These are phyloP conservation scores for Grammomys surdaster DNA, from an alignment of 2,113 vertebrate genomes.

Conservation along the genomic window DNA sequence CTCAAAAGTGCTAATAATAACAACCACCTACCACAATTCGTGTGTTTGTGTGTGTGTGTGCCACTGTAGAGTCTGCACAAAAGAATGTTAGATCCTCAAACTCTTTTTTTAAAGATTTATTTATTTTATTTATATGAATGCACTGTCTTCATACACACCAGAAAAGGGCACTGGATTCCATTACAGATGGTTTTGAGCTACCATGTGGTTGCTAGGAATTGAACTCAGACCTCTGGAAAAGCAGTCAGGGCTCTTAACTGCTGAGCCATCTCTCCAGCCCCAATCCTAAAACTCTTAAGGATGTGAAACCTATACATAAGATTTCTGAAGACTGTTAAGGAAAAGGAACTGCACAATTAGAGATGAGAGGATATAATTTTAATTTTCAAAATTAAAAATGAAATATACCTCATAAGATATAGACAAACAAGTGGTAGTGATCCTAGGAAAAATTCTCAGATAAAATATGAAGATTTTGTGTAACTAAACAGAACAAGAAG, in stretches of 20 bases:
- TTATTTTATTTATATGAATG: too few species aligned
- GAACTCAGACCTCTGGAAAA: too few species aligned
- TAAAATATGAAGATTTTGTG: neutral
- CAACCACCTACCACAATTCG: neutral
- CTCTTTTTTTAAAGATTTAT: neutral
- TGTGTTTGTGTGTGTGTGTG: neutral
- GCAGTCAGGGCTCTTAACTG: too few species aligned
- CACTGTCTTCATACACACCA: too few species aligned
- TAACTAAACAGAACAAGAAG: neutral
- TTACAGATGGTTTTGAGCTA: too few species aligned
- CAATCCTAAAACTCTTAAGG: neutral
- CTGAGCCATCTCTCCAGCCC: too few species aligned
- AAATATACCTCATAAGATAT: slow-evolving; percentile 3
- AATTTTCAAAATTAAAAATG: slow-evolving; percentile 7
- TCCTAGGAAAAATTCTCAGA: slow-evolving; percentile 24
- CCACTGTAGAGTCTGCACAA: neutral
- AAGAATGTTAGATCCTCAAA: neutral
- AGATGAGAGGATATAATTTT: slow-evolving; percentile 26
- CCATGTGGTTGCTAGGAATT: too few species aligned
- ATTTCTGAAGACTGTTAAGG: neutral
- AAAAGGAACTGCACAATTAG: slow-evolving; percentile 16
- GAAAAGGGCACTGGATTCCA: too few species aligned
- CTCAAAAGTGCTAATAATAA: neutral
- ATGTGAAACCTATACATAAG: neutral
- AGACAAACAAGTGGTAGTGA: neutral